phyloP scores from a whole-genome alignment of 2,113 vertebrate species.

The Dromaius novaehollandiae region DNA sequence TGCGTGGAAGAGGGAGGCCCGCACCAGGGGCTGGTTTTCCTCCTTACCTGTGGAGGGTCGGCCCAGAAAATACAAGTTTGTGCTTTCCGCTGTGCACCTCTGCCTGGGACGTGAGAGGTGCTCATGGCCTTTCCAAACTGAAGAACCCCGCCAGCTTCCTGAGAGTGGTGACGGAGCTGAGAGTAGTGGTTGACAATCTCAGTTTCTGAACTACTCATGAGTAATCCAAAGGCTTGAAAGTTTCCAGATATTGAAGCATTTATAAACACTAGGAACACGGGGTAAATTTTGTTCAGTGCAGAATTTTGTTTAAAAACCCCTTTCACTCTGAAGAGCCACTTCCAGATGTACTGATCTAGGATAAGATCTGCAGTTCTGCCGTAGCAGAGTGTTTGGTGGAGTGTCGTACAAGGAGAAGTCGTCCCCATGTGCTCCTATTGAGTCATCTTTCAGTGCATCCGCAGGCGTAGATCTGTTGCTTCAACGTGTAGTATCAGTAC shows the following conservation, averaged over 20 bases:
- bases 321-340: accelerated
- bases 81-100: neutral
- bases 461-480: neutral
- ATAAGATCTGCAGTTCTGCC: neutral
- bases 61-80: accelerated
- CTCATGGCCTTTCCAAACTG: accelerated
- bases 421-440: accelerated
- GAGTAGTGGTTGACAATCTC: neutral
- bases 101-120: neutral
- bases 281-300: neutral
- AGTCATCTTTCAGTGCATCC: too few relatives aligned
- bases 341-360: neutral
- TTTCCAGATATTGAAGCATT: neutral
- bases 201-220: accelerated
- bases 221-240: neutral
- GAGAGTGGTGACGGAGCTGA: accelerated
- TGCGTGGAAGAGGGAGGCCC: accelerated
- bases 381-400: accelerated
- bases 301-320: neutral
- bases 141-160: neutral
- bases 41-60: neutral
- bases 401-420: accelerated
- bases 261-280: accelerated
- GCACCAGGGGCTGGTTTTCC: neutral
- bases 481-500: accelerated